These are phyloP conservation scores for Labeo calbasu DNA, from an alignment of 2,797 vertebrate species.

Conservation along the genomic window DNA sequence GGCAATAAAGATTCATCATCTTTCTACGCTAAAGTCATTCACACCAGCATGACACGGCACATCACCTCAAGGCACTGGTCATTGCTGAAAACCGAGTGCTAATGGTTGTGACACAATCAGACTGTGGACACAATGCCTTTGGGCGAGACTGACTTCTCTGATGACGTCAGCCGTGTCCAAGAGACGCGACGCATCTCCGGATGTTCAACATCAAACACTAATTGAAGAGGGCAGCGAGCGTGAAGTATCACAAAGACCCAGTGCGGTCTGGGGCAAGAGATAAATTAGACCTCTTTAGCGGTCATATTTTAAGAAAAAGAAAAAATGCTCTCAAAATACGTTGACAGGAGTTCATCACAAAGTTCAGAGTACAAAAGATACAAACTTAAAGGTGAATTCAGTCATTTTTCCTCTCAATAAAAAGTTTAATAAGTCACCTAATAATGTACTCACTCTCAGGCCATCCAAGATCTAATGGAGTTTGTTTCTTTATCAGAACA, in stretches of 20 bases:
- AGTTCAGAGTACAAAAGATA: not conserved
- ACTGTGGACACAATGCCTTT: conserved; percentile 33
- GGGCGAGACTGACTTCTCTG: conserved; percentile 24
- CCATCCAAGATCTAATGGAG: not conserved
- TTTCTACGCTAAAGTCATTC: not conserved
- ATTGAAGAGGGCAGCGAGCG: conserved; percentile 22
- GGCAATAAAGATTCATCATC: not conserved
- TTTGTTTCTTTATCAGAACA: not conserved
- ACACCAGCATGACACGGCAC: conserved; percentile 11
- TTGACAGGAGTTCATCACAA: not conserved
- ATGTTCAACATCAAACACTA: conserved; percentile 15
- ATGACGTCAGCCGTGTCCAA: conserved; percentile 41
- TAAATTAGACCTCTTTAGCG: not conserved
- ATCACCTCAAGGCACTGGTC: conserved; percentile 5
- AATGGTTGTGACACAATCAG: conserved; percentile 22
- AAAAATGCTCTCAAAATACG: not conserved
- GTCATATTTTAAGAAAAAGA: not conserved
- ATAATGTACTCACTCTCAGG: not conserved
- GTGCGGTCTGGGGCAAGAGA: not conserved
- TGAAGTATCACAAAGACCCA: conserved; percentile 18
- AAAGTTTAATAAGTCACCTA: not conserved
- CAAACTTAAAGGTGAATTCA: not conserved
- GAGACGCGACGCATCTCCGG: conserved; percentile 21
- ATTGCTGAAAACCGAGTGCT: not conserved
- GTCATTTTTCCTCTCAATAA: not conserved